These are phyloP conservation scores for Erpetoichthys calabaricus DNA, from an alignment of 2,797 vertebrate species.

Conservation along the genomic window DNA sequence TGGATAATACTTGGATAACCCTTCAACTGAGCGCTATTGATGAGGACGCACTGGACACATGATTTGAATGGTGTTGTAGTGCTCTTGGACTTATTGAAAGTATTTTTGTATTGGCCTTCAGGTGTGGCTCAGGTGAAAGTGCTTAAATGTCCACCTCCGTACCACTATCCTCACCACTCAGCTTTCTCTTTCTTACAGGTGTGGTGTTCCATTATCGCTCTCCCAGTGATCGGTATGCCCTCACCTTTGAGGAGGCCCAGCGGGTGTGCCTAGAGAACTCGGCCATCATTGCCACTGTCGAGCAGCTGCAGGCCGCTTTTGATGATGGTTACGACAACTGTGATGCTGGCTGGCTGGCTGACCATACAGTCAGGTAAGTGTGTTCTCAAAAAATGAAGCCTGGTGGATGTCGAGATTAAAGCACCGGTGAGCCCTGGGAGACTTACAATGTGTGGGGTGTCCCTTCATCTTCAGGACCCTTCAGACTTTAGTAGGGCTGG, in stretches of 20 bases:
- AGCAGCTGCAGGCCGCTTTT: slow-evolving; percentile 78
- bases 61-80: too few relatives aligned
- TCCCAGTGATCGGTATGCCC: slow-evolving; percentile 62
- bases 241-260: slow-evolving; percentile 64
- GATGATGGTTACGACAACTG: slow-evolving; percentile 91
- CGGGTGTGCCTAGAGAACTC: slow-evolving; percentile 71
- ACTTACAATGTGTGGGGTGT: too few relatives aligned
- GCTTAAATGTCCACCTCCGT: too few relatives aligned
- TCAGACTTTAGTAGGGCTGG: too few relatives aligned
- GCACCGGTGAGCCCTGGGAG: neutral
- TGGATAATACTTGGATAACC: too few relatives aligned
- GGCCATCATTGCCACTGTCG: slow-evolving; percentile 58
- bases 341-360: slow-evolving; percentile 84
- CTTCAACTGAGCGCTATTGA: too few relatives aligned
- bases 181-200: slow-evolving; percentile 40
- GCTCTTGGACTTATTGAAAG: too few relatives aligned
- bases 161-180: too few relatives aligned
- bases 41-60: too few relatives aligned
- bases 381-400: neutral
- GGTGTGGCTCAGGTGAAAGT: too few relatives aligned
- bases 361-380: slow-evolving; percentile 74
- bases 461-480: too few relatives aligned
- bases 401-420: neutral
- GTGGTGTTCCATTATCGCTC: slow-evolving; percentile 89
- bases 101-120: too few relatives aligned